A percentile compares a stretch with the other conserved stretches of the same genome.
Evolutionary conservation across 2,888 invertebrate genomes (phyloP).

Genomic region (Abscondita cerata): DNA sequence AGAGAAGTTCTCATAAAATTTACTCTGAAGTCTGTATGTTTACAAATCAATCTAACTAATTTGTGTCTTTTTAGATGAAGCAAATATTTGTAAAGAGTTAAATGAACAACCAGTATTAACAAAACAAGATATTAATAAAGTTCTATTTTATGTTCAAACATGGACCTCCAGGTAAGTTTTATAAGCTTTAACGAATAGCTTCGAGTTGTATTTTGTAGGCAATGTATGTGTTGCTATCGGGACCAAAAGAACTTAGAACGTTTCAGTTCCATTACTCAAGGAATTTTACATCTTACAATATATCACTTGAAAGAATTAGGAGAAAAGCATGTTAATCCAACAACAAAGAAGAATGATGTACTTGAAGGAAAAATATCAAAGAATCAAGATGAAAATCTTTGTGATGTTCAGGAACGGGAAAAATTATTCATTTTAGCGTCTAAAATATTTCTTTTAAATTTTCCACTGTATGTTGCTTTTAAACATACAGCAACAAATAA

Average conservation of each 20-base stretch:
- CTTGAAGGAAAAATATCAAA: slow-evolving; percentile 52
- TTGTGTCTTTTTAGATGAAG: slow-evolving; percentile 71
- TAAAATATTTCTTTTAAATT: slow-evolving; percentile 88
- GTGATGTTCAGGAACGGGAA: slow-evolving; percentile 79
- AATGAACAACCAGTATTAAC: slow-evolving; percentile 77
- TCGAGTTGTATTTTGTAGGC: slow-evolving; percentile 64
- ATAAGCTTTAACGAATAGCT: background rate
- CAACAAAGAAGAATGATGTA: slow-evolving; percentile 49
- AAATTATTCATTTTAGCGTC: slow-evolving; percentile 87
- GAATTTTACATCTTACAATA: slow-evolving; percentile 82
- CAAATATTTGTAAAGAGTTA: slow-evolving; percentile 77
- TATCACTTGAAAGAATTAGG: slow-evolving; percentile 79
- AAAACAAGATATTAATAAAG: slow-evolving; percentile 82
- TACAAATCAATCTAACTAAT: no score
- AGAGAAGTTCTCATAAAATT: no score
- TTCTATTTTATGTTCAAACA: slow-evolving; percentile 84
- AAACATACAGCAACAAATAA: slow-evolving; percentile 84
- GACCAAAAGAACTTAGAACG: slow-evolving; percentile 92
- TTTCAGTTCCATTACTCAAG: slow-evolving; percentile 87
- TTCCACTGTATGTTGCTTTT: slow-evolving; percentile 87
- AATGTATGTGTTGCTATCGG: slow-evolving; percentile 95
- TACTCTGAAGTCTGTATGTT: no score
- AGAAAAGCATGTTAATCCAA: slow-evolving; percentile 47
- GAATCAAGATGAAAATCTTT: slow-evolving; percentile 55
- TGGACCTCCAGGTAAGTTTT: slow-evolving; percentile 82